These are phyloP conservation scores for Dichetophora obliterata DNA, from an alignment of 2,888 invertebrate genomes.

Conservation along the genomic window DNA sequence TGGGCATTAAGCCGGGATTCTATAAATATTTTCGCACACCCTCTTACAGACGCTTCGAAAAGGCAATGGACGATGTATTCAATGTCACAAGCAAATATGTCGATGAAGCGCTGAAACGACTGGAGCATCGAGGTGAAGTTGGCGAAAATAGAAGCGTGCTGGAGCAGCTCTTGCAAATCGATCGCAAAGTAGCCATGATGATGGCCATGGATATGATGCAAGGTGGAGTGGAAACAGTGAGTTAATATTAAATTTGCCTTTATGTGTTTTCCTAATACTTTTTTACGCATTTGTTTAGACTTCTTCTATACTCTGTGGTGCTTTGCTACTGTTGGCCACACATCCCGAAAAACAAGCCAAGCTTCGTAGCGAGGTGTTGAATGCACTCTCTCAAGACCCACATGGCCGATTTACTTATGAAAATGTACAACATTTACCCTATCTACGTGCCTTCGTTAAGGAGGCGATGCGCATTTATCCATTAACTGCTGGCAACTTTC, in stretches of 20 bases:
- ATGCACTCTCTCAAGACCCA: constrained; percentile 64
- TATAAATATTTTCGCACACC: constrained; percentile 61
- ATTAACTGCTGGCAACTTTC: constrained; percentile 74
- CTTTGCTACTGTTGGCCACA: constrained; percentile 71
- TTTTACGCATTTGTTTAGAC: constrained; percentile 62
- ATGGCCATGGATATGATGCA: constrained; percentile 81
- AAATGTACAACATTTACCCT: constrained; percentile 72
- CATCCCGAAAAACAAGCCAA: constrained; percentile 77
- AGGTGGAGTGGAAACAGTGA: constrained; percentile 81
- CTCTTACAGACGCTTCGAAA: constrained; percentile 59
- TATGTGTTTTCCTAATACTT: not conserved
- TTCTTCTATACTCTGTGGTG: constrained; percentile 57
- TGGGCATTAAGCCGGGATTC: constrained; percentile 64
- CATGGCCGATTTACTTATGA: constrained; percentile 67
- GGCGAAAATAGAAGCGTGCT: constrained; percentile 71
- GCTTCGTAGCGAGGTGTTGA: constrained; percentile 73
- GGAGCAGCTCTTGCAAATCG: constrained; percentile 75
- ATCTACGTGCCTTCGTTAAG: constrained; percentile 81
- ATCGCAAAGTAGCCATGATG: constrained; percentile 75
- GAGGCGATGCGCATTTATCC: constrained; percentile 78
- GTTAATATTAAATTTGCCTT: not conserved
- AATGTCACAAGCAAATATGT: constrained; percentile 65
- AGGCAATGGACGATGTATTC: constrained; percentile 60
- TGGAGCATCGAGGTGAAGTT: constrained; percentile 43
- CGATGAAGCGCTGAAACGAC: constrained; percentile 61